Base-by-base conservation (phyloP, 2,888 invertebrate species). In the Polyploca ridens region DNA sequence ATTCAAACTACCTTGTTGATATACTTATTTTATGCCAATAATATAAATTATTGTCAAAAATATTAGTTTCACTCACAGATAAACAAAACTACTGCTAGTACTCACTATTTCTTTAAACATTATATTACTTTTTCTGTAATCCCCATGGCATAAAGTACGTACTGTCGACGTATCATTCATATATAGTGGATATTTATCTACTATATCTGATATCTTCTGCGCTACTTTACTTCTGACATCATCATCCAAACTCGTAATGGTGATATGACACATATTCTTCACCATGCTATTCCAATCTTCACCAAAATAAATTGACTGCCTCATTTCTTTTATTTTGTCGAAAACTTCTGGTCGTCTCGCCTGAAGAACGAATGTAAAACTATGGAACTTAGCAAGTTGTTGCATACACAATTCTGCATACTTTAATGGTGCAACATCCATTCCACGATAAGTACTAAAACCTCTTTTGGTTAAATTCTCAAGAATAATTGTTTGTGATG, bases 101-200 rank as follows among this genome's bases (percentile, higher is more conserved):
- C 87, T 84, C 77, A 91, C 90, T 27, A 46, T 63, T 69, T 84
- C 78, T 71, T 83, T 87, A 11, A 74, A 62, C 74, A 91, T 68
- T 27, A 90, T 78, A 73, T 91, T 91, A 63, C 83, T 87, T n/a
- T 83, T 75, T 67, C 84, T 85, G 63, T 81, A 91, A 73, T 91
- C 90, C 1, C 90, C 90, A 68, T 91, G 90, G 59, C 86, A 83
- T 7, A 90, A 63, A 63, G 84, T 85, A 16, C 75, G 66, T n/a
- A 75, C 46, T 3, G 63, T 61, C 11, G 66, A 65, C 33, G 70
- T 68, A 1, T 83, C 82, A n/a, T 67, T 68, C 13, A 74, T 68
- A 66, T 84, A 80, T 11, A 72, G 67, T 0, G 62, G 62, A 68
- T 74, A 78, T 46, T 77, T 84, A 0, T 82, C 72, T 0, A 72